Evolutionary conservation across 2,113 vertebrate genomes (phyloP).

Genomic region (Brienomyrus brachyistius): DNA sequence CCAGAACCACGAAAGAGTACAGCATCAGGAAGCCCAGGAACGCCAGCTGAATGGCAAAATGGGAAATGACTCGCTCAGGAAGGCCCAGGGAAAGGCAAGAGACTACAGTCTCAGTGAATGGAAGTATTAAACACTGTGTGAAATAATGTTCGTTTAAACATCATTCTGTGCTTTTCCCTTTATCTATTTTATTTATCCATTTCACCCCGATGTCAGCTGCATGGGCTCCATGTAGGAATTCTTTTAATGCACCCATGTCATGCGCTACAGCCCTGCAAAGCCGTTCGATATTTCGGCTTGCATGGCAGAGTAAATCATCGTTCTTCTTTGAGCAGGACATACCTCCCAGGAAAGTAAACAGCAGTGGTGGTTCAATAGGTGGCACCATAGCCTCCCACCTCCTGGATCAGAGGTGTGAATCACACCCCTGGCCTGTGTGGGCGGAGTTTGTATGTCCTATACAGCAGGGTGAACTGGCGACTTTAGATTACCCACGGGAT

Average conservation of each 20-base stretch:
- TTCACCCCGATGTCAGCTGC: not conserved
- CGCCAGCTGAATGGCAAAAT: constrained; percentile 67
- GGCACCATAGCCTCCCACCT: not conserved
- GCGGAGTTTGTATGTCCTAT: not conserved
- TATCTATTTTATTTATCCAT: not conserved
- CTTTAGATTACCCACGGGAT: not conserved
- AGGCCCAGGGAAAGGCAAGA: not conserved
- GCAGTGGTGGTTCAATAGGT: not conserved
- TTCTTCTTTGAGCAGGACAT: not conserved
- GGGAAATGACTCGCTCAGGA: not conserved
- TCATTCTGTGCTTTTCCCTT: not conserved
- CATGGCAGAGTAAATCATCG: not conserved
- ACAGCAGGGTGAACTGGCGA: not conserved
- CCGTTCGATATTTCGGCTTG: not conserved
- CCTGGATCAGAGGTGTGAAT: not conserved
- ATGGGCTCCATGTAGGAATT: not conserved
- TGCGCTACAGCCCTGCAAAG: not conserved
- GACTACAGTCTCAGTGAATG: not conserved
- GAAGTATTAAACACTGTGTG: not conserved
- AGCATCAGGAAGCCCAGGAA: constrained; percentile 94
- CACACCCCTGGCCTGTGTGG: not conserved
- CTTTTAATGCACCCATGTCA: not conserved
- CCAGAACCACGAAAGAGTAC: constrained; percentile 92
- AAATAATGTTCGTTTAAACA: not conserved
- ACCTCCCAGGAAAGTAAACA: not conserved